phyloP scores from a whole-genome alignment of 2,888 invertebrate species.

The Phragmatobia fuliginosa region DNA sequence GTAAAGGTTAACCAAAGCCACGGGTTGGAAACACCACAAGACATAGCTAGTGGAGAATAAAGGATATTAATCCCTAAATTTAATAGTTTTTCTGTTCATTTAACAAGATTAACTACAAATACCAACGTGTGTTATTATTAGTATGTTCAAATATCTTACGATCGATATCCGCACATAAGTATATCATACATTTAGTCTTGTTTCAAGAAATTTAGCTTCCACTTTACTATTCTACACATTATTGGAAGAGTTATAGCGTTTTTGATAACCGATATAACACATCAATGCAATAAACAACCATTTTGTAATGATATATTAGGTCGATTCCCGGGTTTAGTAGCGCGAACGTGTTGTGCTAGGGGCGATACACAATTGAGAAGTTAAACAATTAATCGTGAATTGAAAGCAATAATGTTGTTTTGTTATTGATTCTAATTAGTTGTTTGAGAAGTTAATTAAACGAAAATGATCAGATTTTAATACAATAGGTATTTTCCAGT shows the following conservation, averaged over 20 bases:
- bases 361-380: background rate
- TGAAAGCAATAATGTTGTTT: background rate
- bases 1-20: too few relatives aligned
- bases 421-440: background rate
- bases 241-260: constrained; percentile 9
- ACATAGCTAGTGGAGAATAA: background rate
- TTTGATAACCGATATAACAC: constrained; percentile 10
- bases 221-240: constrained; percentile 6
- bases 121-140: background rate
- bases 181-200: background rate
- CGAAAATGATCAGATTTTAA: background rate
- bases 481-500: too few relatives aligned
- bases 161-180: background rate
- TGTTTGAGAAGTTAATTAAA: background rate
- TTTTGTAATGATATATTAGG: constrained; percentile 39
- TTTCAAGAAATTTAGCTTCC: background rate
- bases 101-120: background rate
- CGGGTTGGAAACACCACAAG: too few relatives aligned
- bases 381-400: background rate
- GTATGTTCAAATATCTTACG: background rate
- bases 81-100: background rate
- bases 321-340: constrained; percentile 23
- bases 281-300: constrained; percentile 30
- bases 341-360: constrained; percentile 15
- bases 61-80: background rate